Evolutionary conservation across 2,888 invertebrate genomes (phyloP), one percentile per base, ranked within the genome.

Genomic region (Aphodius sticticus): DNA sequence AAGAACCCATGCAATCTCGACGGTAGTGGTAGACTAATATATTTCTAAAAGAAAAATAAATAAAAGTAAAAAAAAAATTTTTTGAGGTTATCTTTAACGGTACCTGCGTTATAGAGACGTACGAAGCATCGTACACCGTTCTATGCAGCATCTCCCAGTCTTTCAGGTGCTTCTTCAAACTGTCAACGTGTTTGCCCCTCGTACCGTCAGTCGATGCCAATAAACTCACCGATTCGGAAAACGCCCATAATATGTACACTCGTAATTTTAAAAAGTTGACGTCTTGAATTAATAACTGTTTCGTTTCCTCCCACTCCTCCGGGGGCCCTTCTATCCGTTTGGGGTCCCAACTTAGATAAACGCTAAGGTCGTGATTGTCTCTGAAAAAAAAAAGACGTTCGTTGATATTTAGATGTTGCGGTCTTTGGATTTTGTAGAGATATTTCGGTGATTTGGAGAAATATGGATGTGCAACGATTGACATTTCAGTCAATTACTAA

Each of bases 291-390:
- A 88, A 88, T 38, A 87, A 82, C 5, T 77, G 53, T 5, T 53
- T 53, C 1, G 53, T 53, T 53, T 53, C 53, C 88, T 90, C 16
- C 89, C 90, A 53, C 87, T 87, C 74, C 85, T 86, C 85, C 85
- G 90, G 16, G 86, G 85, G 6, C 84, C 86, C 4, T 85, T 86
- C 82, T 88, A 91, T 79, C 84, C 88, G 78, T 86, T 89, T 91
- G 0, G 94, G 93, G 84, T 95, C 94, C 93, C 93, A 95, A 83
- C 92, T 92, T 9, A 93, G 90, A 85, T 94, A 93, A 6, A 95
- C 94, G 81, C 91, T 91, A 36, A 96, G 90, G 88, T 97, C 96
- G 70, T 96, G 92, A 89, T 96, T 96, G 89, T 96, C 96, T 76
- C 92, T 92, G 86, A 82, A 87, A 85, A 70, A 79, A 38, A 86